phyloP scores from a whole-genome alignment of 1,140 invertebrate species.

The Zophobas atratus region DNA sequence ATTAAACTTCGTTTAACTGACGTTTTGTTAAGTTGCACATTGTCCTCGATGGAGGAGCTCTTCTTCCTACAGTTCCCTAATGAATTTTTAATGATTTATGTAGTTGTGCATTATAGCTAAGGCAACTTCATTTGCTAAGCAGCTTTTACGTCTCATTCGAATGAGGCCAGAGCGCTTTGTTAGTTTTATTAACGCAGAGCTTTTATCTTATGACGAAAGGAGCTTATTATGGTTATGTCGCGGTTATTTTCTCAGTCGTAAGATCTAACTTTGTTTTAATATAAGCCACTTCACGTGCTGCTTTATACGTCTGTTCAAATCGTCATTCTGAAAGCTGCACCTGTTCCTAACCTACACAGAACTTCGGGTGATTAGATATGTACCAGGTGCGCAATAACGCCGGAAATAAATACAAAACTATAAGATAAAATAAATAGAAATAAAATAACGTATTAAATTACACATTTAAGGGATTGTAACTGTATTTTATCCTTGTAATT shows the following conservation, averaged over 20 bases:
- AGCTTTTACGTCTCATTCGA: conserved; percentile 18
- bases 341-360: too few relatives aligned
- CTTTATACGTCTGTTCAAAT: too few relatives aligned
- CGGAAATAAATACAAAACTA: too few relatives aligned
- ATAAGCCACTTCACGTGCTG: background rate
- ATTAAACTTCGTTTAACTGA: conserved; percentile 39
- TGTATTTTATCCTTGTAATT: too few relatives aligned
- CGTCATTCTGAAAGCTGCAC: too few relatives aligned
- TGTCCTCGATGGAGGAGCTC: background rate
- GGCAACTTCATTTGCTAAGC: conserved; percentile 20
- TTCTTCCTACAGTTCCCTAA: conserved; percentile 18
- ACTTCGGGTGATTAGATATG: too few relatives aligned
- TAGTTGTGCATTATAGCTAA: conserved; percentile 16
- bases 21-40: conserved; percentile 14
- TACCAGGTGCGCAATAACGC: too few relatives aligned
- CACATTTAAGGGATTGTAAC: too few relatives aligned
- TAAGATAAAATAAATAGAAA: too few relatives aligned
- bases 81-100: conserved; percentile 27
- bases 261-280: background rate
- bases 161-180: background rate
- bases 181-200: conserved; percentile 4
- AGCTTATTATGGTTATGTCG: background rate
- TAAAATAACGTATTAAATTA: too few relatives aligned
- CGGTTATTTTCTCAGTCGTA: background rate
- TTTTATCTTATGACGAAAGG: background rate